These are phyloP conservation scores for Andinoacara biseriatus DNA, from an alignment of 2,113 vertebrate genomes.

Conservation along the genomic window DNA sequence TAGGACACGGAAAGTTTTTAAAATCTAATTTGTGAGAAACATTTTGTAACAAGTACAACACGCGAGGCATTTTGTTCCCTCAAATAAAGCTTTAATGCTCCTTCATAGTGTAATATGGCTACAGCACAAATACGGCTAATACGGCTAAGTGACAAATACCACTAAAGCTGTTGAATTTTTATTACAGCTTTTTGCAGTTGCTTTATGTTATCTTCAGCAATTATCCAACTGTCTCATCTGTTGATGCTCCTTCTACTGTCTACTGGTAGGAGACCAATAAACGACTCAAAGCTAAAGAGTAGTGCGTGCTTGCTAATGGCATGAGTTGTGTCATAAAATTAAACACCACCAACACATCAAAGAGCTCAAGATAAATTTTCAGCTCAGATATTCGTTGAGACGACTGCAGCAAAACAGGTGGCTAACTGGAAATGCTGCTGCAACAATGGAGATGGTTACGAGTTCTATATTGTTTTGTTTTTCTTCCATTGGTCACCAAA, in stretches of 20 bases:
- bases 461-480: neutral
- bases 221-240: neutral
- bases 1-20: neutral
- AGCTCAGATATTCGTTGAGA: neutral
- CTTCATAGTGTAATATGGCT: neutral
- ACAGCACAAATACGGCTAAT: neutral
- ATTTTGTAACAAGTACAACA: neutral
- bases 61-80: neutral
- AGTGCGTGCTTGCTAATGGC: conserved; percentile 15
- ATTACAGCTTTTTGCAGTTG: conserved; percentile 17
- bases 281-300: conserved; percentile 11
- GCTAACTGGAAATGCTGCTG: conserved; percentile 11
- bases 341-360: neutral
- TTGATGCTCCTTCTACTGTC: conserved; percentile 13
- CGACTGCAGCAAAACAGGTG: conserved; percentile 32
- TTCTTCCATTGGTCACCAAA: neutral
- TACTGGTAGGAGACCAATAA: conserved; percentile 33
- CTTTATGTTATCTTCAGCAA: conserved; percentile 6
- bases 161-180: conserved; percentile 7
- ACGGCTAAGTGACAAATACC: neutral
- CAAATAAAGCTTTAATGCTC: neutral
- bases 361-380: conserved; percentile 26
- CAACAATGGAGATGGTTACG: neutral
- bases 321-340: conserved; percentile 29
- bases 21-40: neutral